Conservation (phyloP, 2,888 invertebrate species). For the Sicus ferrugineus region DNA sequence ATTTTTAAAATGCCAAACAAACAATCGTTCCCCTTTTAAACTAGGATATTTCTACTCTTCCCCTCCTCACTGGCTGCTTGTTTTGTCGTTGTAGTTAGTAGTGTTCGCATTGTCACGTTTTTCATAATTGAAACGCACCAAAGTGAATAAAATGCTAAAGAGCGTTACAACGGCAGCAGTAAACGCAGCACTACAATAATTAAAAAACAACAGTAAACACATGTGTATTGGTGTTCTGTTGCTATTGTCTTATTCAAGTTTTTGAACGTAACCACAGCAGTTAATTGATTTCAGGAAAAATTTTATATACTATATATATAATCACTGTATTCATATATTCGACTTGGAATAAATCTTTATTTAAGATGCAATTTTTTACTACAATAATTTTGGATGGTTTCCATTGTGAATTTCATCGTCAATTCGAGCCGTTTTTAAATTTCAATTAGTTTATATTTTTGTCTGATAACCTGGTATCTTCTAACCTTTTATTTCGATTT, state of each 20-base stretch:
- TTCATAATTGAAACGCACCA: constrained; percentile 1
- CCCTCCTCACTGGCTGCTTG: not conserved
- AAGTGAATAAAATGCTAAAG: constrained; percentile 1
- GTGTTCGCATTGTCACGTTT: constrained; percentile 42
- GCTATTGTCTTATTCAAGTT: not conserved
- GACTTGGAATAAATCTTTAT: too few species aligned
- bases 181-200: constrained; percentile 9
- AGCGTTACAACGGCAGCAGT: not conserved
- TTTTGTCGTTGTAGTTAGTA: constrained; percentile 25
- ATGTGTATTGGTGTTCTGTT: constrained; percentile 5
- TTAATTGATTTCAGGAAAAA: too few species aligned
- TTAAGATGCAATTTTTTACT: too few species aligned
- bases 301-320: too few species aligned
- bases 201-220: not conserved
- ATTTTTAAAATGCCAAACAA: constrained; percentile 45
- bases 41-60: not conserved
- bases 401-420: too few species aligned
- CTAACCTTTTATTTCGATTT: too few species aligned
- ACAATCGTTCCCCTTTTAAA: constrained; percentile 17
- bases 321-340: too few species aligned
- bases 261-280: too few species aligned
- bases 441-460: too few species aligned
- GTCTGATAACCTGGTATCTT: too few species aligned
- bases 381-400: too few species aligned
- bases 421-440: too few species aligned